phyloP scores from a whole-genome alignment of 2,888 invertebrate genomes.

The Polylopha cassiicola region DNA sequence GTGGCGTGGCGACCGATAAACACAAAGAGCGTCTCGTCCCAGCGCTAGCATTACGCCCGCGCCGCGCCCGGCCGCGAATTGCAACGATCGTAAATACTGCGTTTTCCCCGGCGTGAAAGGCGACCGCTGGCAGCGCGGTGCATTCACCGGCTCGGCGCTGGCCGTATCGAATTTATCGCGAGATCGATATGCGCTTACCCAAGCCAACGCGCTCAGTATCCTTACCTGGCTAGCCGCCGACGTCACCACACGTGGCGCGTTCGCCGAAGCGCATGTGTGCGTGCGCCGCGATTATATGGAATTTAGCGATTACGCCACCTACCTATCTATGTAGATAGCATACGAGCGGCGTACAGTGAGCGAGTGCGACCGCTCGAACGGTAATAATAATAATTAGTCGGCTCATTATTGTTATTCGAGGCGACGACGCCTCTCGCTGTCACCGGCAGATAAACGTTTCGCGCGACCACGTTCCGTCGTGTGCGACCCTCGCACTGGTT shows the following conservation, averaged over 20 bases:
- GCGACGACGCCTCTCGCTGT: slow-evolving; percentile 38
- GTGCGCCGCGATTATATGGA: slow-evolving; percentile 55
- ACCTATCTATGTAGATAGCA: slow-evolving; percentile 37
- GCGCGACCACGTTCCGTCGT: slow-evolving; percentile 41
- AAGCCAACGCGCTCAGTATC: slow-evolving; percentile 40
- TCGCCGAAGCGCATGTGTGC: slow-evolving; percentile 38
- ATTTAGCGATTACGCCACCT: slow-evolving; percentile 67
- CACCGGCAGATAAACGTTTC: slow-evolving; percentile 53
- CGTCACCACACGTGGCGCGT: slow-evolving; percentile 65
- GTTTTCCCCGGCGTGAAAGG: slow-evolving; percentile 65
- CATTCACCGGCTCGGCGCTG: slow-evolving; percentile 56
- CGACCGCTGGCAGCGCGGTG: slow-evolving; percentile 52
- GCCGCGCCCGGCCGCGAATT: slow-evolving; percentile 34
- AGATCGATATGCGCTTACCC: slow-evolving; percentile 59
- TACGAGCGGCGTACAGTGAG: slow-evolving; percentile 23
- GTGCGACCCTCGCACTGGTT: slow-evolving; percentile 37
- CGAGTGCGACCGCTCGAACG: slow-evolving; percentile 45
- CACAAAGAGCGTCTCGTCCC: slow-evolving; percentile 27
- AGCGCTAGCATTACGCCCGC: slow-evolving; percentile 29
- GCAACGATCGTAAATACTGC: slow-evolving; percentile 53
- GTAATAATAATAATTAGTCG: slow-evolving; percentile 67
- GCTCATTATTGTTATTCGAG: slow-evolving; percentile 60
- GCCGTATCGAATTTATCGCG: slow-evolving; percentile 67
- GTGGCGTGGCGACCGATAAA: slow-evolving; percentile 42
- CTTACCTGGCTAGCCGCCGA: slow-evolving; percentile 48